Conservation (phyloP, 2,888 invertebrate genomes). For the Abrostola triplasia region DNA sequence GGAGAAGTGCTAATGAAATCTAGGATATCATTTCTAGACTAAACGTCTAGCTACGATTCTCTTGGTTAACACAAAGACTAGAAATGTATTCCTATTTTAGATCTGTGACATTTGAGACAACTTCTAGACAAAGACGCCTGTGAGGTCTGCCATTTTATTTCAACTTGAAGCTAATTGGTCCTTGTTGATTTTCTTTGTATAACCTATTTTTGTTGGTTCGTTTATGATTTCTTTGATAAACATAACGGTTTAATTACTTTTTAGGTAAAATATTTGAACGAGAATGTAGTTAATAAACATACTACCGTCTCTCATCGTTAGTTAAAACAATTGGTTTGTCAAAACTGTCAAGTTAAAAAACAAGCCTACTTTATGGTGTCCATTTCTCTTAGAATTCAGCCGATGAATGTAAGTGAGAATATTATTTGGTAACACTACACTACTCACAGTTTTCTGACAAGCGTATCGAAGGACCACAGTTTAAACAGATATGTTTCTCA, state of each 20-base stretch:
- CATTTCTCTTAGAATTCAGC: not conserved
- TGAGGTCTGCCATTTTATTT: constrained; percentile 11
- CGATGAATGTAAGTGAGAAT: not conserved
- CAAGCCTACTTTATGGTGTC: too few relatives aligned
- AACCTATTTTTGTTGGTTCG: not conserved
- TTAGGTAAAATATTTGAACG: not conserved
- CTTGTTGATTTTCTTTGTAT: not conserved
- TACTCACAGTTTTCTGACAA: not conserved
- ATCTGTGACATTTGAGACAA: constrained; percentile 34
- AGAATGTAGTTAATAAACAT: too few relatives aligned
- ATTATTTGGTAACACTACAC: not conserved
- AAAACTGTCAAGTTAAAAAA: too few relatives aligned
- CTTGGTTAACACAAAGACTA: constrained; percentile 23
- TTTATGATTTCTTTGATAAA: not conserved
- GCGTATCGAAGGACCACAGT: not conserved
- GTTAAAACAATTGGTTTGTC: too few relatives aligned
- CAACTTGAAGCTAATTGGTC: constrained; percentile 6
- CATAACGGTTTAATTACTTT: not conserved
- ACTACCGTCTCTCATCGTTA: too few relatives aligned
- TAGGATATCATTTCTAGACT: constrained; percentile 35
- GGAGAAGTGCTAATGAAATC: constrained; percentile 27
- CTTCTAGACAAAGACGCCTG: constrained; percentile 12
- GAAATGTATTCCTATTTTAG: constrained; percentile 30
- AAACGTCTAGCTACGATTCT: constrained; percentile 4
- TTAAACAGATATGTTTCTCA: not conserved